phyloP scores from a whole-genome alignment of 2,797 vertebrate genomes.

The Tokudaia muenninki region DNA sequence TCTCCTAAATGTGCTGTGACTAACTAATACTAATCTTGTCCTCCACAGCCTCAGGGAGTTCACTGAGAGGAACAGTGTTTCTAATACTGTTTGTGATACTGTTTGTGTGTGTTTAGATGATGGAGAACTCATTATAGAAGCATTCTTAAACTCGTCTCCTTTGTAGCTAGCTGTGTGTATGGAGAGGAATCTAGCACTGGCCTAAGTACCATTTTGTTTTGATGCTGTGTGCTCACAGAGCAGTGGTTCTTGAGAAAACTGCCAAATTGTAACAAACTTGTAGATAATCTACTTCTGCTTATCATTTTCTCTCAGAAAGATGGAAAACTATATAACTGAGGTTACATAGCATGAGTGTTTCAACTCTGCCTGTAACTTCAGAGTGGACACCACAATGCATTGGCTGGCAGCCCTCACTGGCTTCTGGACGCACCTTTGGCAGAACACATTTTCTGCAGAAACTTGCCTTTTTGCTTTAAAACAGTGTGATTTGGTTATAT shows the following conservation, averaged over 20 bases:
- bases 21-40: background rate
- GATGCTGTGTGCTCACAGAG: background rate
- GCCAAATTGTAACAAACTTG: conserved; percentile 11
- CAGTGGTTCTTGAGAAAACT: conserved; percentile 37
- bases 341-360: background rate
- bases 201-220: background rate
- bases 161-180: background rate
- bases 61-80: background rate
- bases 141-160: background rate
- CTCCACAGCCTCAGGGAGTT: background rate
- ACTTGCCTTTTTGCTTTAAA: background rate
- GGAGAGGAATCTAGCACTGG: background rate
- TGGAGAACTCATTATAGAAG: conserved; percentile 34
- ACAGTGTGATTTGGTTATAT: background rate
- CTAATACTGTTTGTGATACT: background rate
- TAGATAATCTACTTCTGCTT: background rate
- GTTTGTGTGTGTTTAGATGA: background rate
- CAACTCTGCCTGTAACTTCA: conserved; percentile 12
- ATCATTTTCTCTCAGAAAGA: conserved; percentile 15
- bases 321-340: background rate
- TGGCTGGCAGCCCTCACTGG: background rate
- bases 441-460: background rate
- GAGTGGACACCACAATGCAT: background rate
- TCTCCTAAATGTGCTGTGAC: conserved; percentile 3
- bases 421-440: background rate